Evolutionary conservation across 1,140 invertebrate species (phyloP).

Genomic region (Atopsyche davidsoni): DNA sequence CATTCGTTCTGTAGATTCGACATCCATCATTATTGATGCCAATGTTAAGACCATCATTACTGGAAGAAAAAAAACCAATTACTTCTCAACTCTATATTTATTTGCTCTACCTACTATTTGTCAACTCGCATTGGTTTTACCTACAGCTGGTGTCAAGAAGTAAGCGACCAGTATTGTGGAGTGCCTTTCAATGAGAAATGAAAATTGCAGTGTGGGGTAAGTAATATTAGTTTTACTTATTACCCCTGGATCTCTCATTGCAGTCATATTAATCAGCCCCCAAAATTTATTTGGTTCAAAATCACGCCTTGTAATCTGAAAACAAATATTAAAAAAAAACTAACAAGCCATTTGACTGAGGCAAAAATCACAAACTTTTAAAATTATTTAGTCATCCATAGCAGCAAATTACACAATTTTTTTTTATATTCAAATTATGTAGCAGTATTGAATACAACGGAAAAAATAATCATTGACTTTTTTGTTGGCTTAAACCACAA

Average conservation of each 20-base stretch:
- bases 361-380: slow-evolving; percentile 1
- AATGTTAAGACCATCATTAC: slow-evolving; percentile 45
- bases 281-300: slow-evolving; percentile 33
- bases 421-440: neutral
- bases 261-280: slow-evolving; percentile 33
- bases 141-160: slow-evolving; percentile 44
- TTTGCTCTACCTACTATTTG: slow-evolving; percentile 5
- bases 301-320: slow-evolving; percentile 31
- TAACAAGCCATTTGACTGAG: too few species aligned
- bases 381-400: slow-evolving; percentile 6
- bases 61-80: slow-evolving; percentile 31
- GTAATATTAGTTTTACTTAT: slow-evolving; percentile 42
- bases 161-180: slow-evolving; percentile 35
- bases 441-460: too few species aligned
- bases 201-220: slow-evolving; percentile 42
- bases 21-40: slow-evolving; percentile 42
- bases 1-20: slow-evolving; percentile 40
- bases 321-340: too few species aligned
- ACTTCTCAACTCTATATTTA: neutral
- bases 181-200: slow-evolving; percentile 42
- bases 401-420: neutral
- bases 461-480: too few species aligned
- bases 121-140: slow-evolving; percentile 34
- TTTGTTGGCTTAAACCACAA: neutral
- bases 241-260: slow-evolving; percentile 34